Evolutionary conservation across 1,140 invertebrate species (phyloP).

Genomic region (Laupala kohalensis): DNA sequence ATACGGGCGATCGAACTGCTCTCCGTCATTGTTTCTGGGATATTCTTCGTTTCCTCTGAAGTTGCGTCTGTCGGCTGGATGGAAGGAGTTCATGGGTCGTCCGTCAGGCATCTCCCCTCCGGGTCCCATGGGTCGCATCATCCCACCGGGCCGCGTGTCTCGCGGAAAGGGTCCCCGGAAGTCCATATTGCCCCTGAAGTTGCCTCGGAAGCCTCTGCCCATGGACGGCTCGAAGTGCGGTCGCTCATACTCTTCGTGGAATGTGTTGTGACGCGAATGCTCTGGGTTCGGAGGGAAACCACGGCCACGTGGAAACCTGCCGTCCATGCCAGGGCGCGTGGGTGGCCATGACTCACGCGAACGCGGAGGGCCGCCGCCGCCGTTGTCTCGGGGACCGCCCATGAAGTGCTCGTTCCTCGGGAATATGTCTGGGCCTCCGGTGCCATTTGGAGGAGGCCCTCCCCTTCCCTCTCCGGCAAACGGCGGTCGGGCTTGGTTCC

Average conservation of each 20-base stretch:
- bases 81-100: neutral
- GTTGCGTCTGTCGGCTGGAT: neutral
- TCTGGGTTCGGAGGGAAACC: neutral
- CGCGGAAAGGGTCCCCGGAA: neutral
- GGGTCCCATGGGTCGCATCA: neutral
- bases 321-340: neutral
- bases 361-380: neutral
- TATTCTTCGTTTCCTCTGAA: neutral
- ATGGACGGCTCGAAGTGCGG: neutral
- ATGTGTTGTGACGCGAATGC: too few species aligned
- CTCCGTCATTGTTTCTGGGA: neutral
- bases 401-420: neutral
- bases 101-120: slow-evolving; percentile 7
- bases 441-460: neutral
- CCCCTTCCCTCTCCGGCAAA: neutral
- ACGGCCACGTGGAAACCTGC: neutral
- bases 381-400: neutral
- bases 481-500: neutral
- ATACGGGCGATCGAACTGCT: neutral
- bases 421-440: neutral
- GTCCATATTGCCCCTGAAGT: neutral
- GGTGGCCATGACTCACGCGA: neutral
- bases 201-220: neutral
- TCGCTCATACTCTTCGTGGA: too few species aligned
- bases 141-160: neutral